A percentile compares a stretch with the other conserved stretches of the same genome.
These are phyloP conservation scores for Platycercus adscitus DNA, from an alignment of 2,113 vertebrate species.

Conservation along the genomic window DNA sequence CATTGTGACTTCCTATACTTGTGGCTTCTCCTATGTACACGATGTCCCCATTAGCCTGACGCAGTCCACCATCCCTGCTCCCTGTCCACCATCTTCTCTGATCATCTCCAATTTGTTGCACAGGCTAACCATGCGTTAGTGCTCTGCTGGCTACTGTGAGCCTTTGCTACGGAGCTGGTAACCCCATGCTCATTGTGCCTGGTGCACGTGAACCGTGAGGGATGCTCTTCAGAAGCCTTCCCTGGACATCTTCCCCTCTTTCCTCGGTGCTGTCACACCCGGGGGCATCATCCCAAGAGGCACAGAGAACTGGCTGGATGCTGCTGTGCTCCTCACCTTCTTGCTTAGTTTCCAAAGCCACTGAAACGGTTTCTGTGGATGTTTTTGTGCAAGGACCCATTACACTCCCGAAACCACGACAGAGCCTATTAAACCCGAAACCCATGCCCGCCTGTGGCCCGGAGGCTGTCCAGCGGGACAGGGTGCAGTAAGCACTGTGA, in stretches of 20 bases:
- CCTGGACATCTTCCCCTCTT: neutral
- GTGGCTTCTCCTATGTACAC: neutral
- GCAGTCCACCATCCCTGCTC: neutral
- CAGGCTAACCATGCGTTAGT: neutral
- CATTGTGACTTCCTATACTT: neutral
- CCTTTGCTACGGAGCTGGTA: neutral
- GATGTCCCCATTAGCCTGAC: neutral
- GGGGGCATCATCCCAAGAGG: neutral
- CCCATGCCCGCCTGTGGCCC: accelerated
- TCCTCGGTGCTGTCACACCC: neutral
- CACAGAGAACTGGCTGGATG: no score
- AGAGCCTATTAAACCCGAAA: neutral
- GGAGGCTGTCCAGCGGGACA: neutral
- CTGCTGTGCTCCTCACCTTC: accelerated
- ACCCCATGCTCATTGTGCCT: accelerated
- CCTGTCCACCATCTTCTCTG: neutral
- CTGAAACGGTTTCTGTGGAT: accelerated
- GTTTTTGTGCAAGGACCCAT: neutral
- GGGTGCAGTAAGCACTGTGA: neutral
- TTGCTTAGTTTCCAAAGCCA: neutral
- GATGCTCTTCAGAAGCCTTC: neutral
- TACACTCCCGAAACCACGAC: accelerated
- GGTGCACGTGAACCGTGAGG: accelerated
- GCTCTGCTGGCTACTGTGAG: neutral
- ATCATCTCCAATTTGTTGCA: accelerated